These are phyloP conservation scores for Bucorvus abyssinicus DNA, from an alignment of 2,797 vertebrate species.

Conservation along the genomic window DNA sequence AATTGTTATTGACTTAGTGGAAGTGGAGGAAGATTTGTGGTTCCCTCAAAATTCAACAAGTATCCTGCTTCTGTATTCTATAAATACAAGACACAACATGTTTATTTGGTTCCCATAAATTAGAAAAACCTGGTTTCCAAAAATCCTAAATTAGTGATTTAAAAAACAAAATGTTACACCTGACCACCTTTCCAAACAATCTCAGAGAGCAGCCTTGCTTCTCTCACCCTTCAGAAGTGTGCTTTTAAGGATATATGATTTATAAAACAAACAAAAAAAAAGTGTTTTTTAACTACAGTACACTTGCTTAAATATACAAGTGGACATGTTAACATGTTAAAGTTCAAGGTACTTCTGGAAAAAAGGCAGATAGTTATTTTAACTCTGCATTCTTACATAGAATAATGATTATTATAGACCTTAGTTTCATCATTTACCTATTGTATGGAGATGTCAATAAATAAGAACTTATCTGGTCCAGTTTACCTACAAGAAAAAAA, in stretches of 20 bases:
- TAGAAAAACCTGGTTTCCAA: constrained; percentile 74
- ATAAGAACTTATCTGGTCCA: constrained; percentile 69
- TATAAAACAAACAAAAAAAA: constrained; percentile 57
- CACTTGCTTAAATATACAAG: constrained; percentile 65
- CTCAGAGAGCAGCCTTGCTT: constrained; percentile 41
- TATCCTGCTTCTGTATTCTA: constrained; percentile 65
- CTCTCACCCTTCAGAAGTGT: constrained; percentile 67
- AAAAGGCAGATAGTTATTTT: constrained; percentile 69
- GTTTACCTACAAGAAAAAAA: constrained; percentile 56
- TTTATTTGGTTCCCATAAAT: constrained; percentile 74
- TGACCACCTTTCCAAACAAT: constrained; percentile 33
- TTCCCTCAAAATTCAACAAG: constrained; percentile 72
- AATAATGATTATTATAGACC: constrained; percentile 55
- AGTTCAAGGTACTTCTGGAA: constrained; percentile 74
- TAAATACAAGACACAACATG: constrained; percentile 63
- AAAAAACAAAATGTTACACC: constrained; percentile 62
- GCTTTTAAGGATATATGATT: constrained; percentile 70
- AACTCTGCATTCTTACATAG: constrained; percentile 60
- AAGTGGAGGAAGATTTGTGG: constrained; percentile 62
- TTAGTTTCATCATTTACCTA: constrained; percentile 31
- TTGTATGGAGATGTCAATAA: constrained; percentile 63
- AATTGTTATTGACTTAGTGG: constrained; percentile 29
- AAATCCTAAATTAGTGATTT: constrained; percentile 62
- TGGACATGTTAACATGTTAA: constrained; percentile 65
- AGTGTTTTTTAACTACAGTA: constrained; percentile 60